Percentiles rank a stretch among this genome's conserved stretches.
phyloP scores from a whole-genome alignment of 2,888 invertebrate species.

The Xestoiulus laeticollis region DNA sequence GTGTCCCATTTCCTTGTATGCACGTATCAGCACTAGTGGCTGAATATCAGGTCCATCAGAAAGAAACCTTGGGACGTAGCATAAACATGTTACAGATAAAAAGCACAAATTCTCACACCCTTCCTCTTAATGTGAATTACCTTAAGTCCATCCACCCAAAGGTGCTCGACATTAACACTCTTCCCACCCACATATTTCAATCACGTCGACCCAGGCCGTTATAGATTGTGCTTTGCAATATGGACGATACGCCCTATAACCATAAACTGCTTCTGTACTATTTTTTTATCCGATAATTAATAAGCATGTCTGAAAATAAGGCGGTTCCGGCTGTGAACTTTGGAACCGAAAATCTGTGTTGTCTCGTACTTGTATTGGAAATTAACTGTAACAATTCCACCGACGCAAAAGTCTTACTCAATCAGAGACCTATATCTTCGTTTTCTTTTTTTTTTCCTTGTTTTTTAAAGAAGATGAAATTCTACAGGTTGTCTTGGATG shows the following conservation, averaged over 20 bases:
- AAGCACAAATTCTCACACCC: constrained; percentile 39
- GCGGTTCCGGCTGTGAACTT: constrained; percentile 47
- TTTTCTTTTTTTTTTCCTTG: background rate
- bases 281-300: constrained; percentile 46
- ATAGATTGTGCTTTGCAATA: constrained; percentile 3
- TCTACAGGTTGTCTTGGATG: background rate
- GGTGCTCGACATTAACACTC: constrained; percentile 40
- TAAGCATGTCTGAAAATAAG: constrained; percentile 44
- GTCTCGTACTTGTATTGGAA: background rate
- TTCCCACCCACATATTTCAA: constrained; percentile 41
- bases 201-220: constrained; percentile 8
- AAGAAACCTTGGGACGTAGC: constrained; percentile 23
- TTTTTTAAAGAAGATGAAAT: background rate
- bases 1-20: constrained; percentile 35
- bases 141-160: constrained; percentile 40
- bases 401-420: constrained; percentile 39
- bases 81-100: constrained; percentile 14
- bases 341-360: background rate
- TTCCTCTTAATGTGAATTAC: constrained; percentile 41
- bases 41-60: constrained; percentile 21
- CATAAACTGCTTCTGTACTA: constrained; percentile 44
- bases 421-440: constrained; percentile 39
- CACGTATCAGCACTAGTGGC: background rate
- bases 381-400: constrained; percentile 41
- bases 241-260: constrained; percentile 36